These are phyloP conservation scores for Listrodromus nycthemerus DNA, from an alignment of 2,888 invertebrate species.

Conservation along the genomic window DNA sequence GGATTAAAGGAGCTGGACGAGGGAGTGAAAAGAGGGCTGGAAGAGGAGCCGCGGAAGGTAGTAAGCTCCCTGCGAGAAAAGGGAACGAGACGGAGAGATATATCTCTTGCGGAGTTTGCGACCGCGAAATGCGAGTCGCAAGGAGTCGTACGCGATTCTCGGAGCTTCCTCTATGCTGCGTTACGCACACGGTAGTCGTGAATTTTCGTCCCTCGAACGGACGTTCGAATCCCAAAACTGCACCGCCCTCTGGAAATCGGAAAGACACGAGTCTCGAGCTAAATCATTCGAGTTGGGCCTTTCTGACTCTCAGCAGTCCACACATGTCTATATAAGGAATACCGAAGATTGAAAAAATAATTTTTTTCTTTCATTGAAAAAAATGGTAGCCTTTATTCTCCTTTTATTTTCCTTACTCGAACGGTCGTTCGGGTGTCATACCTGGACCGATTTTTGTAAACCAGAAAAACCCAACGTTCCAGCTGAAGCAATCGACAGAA, in stretches of 20 bases:
- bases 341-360: background rate
- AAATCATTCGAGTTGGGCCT: background rate
- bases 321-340: background rate
- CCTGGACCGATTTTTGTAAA: too few species aligned
- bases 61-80: conserved; percentile 60
- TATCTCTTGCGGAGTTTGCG: conserved; percentile 78
- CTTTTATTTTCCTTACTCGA: too few species aligned
- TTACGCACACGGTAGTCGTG: conserved; percentile 48
- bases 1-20: conserved; percentile 54
- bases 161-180: conserved; percentile 74
- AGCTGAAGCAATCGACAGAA: too few species aligned
- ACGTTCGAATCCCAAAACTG: conserved; percentile 26
- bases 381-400: too few species aligned
- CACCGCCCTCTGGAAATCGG: background rate
- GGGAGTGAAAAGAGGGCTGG: conserved; percentile 68
- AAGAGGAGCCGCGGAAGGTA: conserved; percentile 55
- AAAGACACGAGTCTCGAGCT: background rate
- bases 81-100: conserved; percentile 76
- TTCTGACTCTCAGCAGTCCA: background rate
- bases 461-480: too few species aligned
- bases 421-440: too few species aligned
- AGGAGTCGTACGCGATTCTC: conserved; percentile 74
- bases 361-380: too few species aligned
- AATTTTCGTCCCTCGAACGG: conserved; percentile 44
- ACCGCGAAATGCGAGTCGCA: conserved; percentile 81